These are phyloP conservation scores for Megaptera novaeangliae DNA, from an alignment of 2,113 vertebrate species.

Conservation along the genomic window DNA sequence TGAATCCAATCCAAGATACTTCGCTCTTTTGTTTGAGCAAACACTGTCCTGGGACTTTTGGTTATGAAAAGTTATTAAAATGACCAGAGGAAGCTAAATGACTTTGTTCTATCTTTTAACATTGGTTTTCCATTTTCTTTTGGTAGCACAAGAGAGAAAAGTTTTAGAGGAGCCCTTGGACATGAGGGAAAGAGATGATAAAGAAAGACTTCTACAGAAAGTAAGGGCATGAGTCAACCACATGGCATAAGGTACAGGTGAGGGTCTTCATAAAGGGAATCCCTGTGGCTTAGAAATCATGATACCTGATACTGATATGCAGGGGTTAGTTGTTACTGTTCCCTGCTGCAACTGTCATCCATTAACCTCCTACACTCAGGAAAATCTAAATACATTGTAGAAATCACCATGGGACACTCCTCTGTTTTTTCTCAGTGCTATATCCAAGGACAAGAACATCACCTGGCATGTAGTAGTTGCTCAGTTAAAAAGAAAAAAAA, in stretches of 20 bases:
- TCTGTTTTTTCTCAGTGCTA: neutral
- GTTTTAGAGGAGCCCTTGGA: neutral
- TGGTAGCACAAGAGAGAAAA: neutral
- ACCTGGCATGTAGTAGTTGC: neutral
- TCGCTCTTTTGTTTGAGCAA: neutral
- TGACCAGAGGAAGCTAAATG: neutral
- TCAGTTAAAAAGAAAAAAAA: neutral
- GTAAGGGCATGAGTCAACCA: neutral
- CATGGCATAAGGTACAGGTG: no score
- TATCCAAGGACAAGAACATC: neutral
- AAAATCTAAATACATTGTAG: neutral
- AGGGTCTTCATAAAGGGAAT: neutral
- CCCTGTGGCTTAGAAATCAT: neutral
- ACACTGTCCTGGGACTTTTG: neutral
- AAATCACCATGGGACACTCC: neutral
- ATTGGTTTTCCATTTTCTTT: neutral
- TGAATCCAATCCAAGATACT: neutral
- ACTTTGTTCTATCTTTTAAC: neutral
- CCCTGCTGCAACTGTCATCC: neutral
- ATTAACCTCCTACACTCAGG: neutral
- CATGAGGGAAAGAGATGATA: neutral
- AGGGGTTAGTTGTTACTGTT: neutral
- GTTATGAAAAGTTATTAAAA: neutral
- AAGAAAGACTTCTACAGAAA: neutral
- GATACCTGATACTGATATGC: neutral